A percentile compares a stretch with the other conserved stretches of the same genome.
Evolutionary conservation across 2,888 invertebrate species (phyloP).

Genomic region (Lathronympha strigana): DNA sequence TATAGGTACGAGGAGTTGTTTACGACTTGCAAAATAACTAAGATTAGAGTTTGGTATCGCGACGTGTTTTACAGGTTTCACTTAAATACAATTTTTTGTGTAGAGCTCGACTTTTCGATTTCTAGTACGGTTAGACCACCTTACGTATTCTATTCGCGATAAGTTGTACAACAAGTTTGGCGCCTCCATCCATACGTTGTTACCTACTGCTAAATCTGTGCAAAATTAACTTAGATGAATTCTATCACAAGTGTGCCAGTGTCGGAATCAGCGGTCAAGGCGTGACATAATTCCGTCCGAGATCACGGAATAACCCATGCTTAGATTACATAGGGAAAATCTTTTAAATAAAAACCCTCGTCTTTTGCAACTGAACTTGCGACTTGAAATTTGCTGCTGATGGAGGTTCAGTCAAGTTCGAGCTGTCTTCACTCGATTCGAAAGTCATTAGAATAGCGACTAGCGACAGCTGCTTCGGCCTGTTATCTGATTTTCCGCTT

Average conservation of each 20-base stretch:
- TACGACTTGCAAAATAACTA: constrained; percentile 15
- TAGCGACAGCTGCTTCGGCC: constrained; percentile 58
- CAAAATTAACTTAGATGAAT: too few relatives aligned
- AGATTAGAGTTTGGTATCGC: constrained; percentile 7
- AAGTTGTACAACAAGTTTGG: too few relatives aligned
- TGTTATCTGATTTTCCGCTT: constrained; percentile 61
- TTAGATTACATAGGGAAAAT: too few relatives aligned
- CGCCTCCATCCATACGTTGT: too few relatives aligned
- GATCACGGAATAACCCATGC: too few relatives aligned
- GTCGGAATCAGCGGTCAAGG: too few relatives aligned
- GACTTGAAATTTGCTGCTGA: constrained; percentile 15
- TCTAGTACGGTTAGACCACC: too few relatives aligned
- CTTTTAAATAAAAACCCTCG: neutral
- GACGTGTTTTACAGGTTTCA: neutral
- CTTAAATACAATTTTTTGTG: neutral
- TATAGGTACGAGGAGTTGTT: constrained; percentile 19
- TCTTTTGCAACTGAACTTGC: constrained; percentile 9
- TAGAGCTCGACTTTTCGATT: neutral
- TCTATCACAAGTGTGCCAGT: too few relatives aligned
- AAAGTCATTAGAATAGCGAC: constrained; percentile 62
- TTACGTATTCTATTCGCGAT: too few relatives aligned
- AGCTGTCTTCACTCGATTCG: constrained; percentile 56
- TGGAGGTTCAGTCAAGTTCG: constrained; percentile 47
- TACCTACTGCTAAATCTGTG: too few relatives aligned
- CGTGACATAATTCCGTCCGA: too few relatives aligned